Percentiles rank a stretch among this genome's conserved stretches.
Conservation (phyloP, 1,140 invertebrate genomes). For the Euwallacea similis region DNA sequence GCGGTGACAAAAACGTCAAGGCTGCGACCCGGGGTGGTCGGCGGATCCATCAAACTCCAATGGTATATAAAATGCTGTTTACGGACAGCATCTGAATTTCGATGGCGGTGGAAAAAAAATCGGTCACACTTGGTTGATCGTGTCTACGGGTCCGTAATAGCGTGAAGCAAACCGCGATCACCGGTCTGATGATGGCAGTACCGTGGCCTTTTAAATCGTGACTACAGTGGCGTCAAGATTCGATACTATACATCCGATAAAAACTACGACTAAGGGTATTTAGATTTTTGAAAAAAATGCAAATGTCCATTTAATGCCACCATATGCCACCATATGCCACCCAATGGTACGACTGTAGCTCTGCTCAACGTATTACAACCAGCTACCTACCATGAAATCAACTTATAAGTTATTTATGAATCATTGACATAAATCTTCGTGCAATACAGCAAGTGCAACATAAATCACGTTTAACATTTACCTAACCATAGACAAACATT, state of each 20-base stretch:
- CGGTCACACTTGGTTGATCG: conserved; percentile 18
- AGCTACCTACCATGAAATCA: too few relatives aligned
- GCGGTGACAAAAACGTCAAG: too few relatives aligned
- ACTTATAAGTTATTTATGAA: too few relatives aligned
- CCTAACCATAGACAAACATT: not conserved
- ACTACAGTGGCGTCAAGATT: conserved; percentile 20
- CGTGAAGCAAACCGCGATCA: conserved; percentile 23
- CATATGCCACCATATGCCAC: too few relatives aligned
- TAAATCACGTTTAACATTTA: conserved; percentile 7
- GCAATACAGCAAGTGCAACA: not conserved
- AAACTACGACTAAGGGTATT: not conserved
- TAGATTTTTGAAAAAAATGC: too few relatives aligned
- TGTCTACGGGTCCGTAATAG: conserved; percentile 23
- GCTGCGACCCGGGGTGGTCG: too few relatives aligned
- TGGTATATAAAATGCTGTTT: conserved; percentile 7
- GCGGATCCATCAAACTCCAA: too few relatives aligned
- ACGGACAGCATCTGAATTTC: conserved; percentile 18
- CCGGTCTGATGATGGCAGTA: conserved; percentile 11
- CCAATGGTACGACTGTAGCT: too few relatives aligned
- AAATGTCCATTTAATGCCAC: too few relatives aligned
- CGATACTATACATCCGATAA: not conserved
- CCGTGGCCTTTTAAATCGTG: conserved; percentile 23
- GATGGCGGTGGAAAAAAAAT: conserved; percentile 18
- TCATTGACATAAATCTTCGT: too few relatives aligned
- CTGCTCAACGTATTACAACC: too few relatives aligned